Percentiles rank a stretch among this genome's conserved stretches.
These are phyloP conservation scores for Lepisosteus osseus DNA, from an alignment of 2,113 vertebrate species.

Conservation along the genomic window DNA sequence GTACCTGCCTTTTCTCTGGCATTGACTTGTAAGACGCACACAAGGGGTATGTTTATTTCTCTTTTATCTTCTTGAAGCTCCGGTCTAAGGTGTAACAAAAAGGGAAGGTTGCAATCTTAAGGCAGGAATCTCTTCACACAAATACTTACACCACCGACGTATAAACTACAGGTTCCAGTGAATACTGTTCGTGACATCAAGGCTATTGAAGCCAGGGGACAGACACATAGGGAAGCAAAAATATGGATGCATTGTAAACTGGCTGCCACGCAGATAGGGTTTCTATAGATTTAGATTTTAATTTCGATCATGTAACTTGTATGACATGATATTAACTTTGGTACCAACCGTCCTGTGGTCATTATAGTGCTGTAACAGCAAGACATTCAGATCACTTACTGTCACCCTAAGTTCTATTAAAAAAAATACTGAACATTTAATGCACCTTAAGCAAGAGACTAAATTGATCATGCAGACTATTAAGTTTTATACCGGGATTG, in stretches of 20 bases:
- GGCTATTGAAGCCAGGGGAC: slow-evolving; percentile 29
- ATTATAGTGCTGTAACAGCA: not conserved
- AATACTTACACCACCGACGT: slow-evolving; percentile 69
- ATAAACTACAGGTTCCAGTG: slow-evolving; percentile 69
- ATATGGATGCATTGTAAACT: slow-evolving; percentile 22
- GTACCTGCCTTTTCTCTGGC: not conserved
- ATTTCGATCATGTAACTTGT: not conserved
- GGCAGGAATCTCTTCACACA: slow-evolving; percentile 58
- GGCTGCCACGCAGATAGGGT: slow-evolving; percentile 21
- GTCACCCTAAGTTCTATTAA: too few species aligned
- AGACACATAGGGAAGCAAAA: not conserved
- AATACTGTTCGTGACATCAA: slow-evolving; percentile 55
- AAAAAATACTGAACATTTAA: not conserved
- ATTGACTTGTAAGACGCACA: slow-evolving; percentile 32
- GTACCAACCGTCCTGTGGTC: not conserved
- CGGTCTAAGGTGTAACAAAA: slow-evolving; percentile 14
- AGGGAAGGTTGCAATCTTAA: slow-evolving; percentile 30
- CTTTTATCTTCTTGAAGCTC: slow-evolving; percentile 34
- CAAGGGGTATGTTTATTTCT: not conserved
- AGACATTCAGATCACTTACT: not conserved
- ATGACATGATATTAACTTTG: not conserved
- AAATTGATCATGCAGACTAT: slow-evolving; percentile 33
- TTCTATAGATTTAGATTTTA: not conserved
- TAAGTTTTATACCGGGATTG: too few species aligned
- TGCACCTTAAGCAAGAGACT: slow-evolving; percentile 7